A percentile compares a stretch with the other conserved stretches of the same genome.
Conservation (phyloP, 2,888 invertebrate genomes). For the Pollenia angustigena region DNA sequence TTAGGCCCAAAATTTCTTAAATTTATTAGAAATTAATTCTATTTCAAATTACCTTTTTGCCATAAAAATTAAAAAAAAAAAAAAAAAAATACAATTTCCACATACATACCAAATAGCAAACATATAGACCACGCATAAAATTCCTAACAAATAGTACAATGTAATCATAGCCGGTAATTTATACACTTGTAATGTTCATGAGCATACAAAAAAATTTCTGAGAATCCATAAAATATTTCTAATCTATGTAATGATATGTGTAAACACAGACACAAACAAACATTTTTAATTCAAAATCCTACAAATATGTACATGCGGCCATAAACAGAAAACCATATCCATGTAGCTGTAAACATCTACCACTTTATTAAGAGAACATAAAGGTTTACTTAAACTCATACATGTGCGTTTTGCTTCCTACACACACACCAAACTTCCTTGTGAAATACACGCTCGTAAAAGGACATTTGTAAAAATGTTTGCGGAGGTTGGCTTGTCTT, state of each 20-base stretch:
- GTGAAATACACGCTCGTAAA: neutral
- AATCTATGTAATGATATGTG: neutral
- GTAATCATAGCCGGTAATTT: neutral
- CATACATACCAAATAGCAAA: neutral
- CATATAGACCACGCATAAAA: neutral
- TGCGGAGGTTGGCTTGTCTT: neutral
- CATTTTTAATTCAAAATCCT: neutral
- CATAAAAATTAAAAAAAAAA: neutral
- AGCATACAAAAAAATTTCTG: neutral
- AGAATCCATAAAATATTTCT: slow-evolving; percentile 12
- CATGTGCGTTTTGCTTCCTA: no score
- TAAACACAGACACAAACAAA: neutral
- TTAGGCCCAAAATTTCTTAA: neutral
- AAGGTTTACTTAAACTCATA: slow-evolving; percentile 5
- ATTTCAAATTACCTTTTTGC: neutral
- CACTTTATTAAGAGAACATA: slow-evolving; percentile 48
- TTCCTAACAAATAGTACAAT: neutral
- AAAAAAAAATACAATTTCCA: neutral
- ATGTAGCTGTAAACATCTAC: slow-evolving; percentile 8
- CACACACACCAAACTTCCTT: neutral
- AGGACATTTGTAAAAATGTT: slow-evolving; percentile 7
- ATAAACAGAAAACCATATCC: neutral
- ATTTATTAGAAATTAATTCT: neutral
- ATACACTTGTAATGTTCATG: neutral
- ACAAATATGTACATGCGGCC: neutral